Base-by-base conservation (phyloP, 2,888 invertebrate genomes). In the Nomada lathburiana region DNA sequence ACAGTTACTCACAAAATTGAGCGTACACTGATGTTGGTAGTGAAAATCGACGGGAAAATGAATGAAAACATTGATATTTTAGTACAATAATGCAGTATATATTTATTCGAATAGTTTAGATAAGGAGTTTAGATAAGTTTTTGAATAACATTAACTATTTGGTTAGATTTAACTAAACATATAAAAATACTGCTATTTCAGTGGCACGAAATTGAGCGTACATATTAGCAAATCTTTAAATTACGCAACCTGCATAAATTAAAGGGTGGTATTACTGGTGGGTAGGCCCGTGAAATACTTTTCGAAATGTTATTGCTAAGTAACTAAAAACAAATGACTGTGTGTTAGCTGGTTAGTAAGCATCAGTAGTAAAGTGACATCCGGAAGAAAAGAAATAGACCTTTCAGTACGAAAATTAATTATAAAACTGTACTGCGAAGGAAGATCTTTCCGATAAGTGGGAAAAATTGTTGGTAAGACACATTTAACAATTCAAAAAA, bases 371-470 rank as follows among this genome's bases (percentile, higher is more conserved):
- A 36, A 67, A 67, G 53, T 67, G 20, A 29, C 16, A n/a, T n/a
- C 16, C 53, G n/a, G 3, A 18, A 29, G 53, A n/a, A 67, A 9
- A 36, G 20, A 52, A 67, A 67, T 13, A 36, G 36, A 67, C 53
- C 11, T 36, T 53, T 53, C 36, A n/a, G 18, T 16, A 10, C 67
- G 36, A 18, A 67, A 53, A 67, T 67, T 52, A 29, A 67, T 53
- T 67, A 67, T 67, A 67, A 67, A 67, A 67, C n/a, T 67, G 18
- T 52, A 50, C 20, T 65, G 26, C 36, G 65, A 65, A 53, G 29
- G 52, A 53, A 52, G 53, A 65, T 23, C 10, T 65, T 65, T 23
- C 29, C 47, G 65, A 20, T 13, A 64, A 29, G 29, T 29, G 2
- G 29, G 29, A 4, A 29, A 29, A 29, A 29, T 29, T 29, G 29